These are phyloP conservation scores for Fregetta grallaria DNA, from an alignment of 2,113 vertebrate species.

Conservation along the genomic window DNA sequence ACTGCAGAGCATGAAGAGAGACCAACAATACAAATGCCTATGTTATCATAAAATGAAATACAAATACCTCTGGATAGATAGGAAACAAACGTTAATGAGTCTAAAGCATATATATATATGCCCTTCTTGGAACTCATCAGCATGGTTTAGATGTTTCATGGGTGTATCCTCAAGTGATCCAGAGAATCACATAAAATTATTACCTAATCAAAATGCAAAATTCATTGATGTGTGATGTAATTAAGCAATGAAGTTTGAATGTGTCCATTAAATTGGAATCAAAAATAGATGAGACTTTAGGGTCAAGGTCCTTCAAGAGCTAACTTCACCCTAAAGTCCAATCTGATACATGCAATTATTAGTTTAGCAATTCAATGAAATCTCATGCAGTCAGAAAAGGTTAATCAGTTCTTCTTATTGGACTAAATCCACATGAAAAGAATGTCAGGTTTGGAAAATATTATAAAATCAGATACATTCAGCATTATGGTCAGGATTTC, in stretches of 20 bases:
- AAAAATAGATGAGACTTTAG: constrained; percentile 47
- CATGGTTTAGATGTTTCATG: constrained; percentile 28
- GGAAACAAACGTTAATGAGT: background rate
- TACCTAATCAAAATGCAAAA: constrained; percentile 66
- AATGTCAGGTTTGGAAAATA: background rate
- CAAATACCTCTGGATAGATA: background rate
- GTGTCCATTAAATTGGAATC: constrained; percentile 57
- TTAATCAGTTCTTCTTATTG: constrained; percentile 2
- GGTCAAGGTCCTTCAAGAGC: constrained; percentile 55
- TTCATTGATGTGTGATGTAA: constrained; percentile 62
- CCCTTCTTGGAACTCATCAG: constrained; percentile 21
- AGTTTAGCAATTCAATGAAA: constrained; percentile 43
- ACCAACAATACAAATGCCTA: background rate
- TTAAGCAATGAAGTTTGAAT: constrained; percentile 59
- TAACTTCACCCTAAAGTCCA: constrained; percentile 28
- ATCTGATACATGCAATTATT: constrained; percentile 20
- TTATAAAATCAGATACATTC: background rate
- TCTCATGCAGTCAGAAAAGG: constrained; percentile 1
- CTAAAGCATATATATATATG: background rate
- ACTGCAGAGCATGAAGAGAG: background rate
- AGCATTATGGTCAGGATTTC: background rate
- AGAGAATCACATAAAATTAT: constrained; percentile 54
- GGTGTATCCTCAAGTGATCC: constrained; percentile 59
- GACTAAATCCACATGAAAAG: background rate
- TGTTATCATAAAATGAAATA: background rate